These are phyloP conservation scores for Drosophila formosana DNA, from an alignment of 2,888 invertebrate genomes.

Conservation along the genomic window DNA sequence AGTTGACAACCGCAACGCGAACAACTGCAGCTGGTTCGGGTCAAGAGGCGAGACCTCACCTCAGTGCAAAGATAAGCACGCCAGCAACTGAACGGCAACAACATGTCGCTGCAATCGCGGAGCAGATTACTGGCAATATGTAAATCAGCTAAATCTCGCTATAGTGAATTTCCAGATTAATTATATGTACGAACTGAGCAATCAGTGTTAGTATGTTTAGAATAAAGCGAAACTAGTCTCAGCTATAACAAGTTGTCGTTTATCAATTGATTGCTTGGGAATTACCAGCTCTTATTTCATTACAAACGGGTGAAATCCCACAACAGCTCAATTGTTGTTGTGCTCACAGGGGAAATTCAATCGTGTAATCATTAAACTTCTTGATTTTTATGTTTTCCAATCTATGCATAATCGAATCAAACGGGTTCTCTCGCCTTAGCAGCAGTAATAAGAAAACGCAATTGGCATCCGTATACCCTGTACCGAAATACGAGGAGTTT, in stretches of 20 bases:
- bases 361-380: constrained; percentile 2
- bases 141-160: background rate
- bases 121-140: background rate
- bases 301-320: constrained; percentile 9
- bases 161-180: background rate
- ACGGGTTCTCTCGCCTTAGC: background rate
- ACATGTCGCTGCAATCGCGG: background rate
- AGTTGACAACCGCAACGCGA: background rate
- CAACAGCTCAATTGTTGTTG: background rate
- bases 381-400: background rate
- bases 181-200: background rate
- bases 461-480: background rate
- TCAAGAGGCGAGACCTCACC: background rate
- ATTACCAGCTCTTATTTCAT: constrained; percentile 1
- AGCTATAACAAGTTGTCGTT: background rate
- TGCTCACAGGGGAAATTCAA: constrained; percentile 9
- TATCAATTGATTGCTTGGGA: constrained; percentile 8
- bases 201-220: constrained; percentile 3
- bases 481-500: background rate
- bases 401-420: background rate
- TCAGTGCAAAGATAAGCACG: background rate
- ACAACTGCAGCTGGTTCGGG: background rate
- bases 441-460: background rate
- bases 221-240: constrained; percentile 19
- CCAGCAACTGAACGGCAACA: background rate